Percentiles rank a stretch among this genome's conserved stretches.
phyloP scores from a whole-genome alignment of 2,888 invertebrate genomes.

The Ectemnius continuus region DNA sequence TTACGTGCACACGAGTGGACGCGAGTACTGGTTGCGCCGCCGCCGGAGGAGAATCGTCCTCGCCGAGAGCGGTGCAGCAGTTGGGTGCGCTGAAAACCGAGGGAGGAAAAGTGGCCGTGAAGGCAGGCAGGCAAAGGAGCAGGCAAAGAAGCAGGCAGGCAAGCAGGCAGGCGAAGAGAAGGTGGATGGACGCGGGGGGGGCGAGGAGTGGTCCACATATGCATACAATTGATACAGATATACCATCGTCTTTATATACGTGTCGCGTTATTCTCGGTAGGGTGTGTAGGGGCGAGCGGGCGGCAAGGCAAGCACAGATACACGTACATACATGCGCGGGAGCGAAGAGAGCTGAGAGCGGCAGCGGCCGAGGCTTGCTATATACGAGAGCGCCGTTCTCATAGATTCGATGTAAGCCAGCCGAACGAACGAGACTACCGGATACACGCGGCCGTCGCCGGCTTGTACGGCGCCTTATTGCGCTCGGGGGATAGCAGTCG shows the following conservation, averaged over 20 bases:
- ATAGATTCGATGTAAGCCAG: constrained; percentile 53
- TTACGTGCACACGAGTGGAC: too few relatives aligned
- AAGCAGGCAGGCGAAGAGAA: background rate
- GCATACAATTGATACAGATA: constrained; percentile 78
- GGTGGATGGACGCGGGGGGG: constrained; percentile 9
- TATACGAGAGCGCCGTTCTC: constrained; percentile 55
- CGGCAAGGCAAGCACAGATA: background rate
- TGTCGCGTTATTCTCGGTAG: constrained; percentile 58
- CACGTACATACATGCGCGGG: constrained; percentile 34
- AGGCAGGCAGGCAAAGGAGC: too few relatives aligned
- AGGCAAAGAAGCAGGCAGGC: too few relatives aligned
- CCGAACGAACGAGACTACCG: constrained; percentile 57
- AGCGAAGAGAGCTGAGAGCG: constrained; percentile 22
- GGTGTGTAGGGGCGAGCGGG: constrained; percentile 30
- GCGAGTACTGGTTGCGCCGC: too few relatives aligned
- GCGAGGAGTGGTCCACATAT: constrained; percentile 67
- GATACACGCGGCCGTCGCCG: constrained; percentile 44
- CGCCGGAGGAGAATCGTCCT: constrained; percentile 1
- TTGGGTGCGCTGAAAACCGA: background rate
- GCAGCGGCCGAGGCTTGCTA: constrained; percentile 30
- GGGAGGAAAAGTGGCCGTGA: background rate
- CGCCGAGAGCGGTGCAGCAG: too few relatives aligned
- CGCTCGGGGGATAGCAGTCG: constrained; percentile 66
- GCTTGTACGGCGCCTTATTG: constrained; percentile 74
- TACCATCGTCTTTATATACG: constrained; percentile 72